These are phyloP conservation scores for Drosophila macrospina DNA, from an alignment of 2,888 invertebrate genomes.

Conservation along the genomic window DNA sequence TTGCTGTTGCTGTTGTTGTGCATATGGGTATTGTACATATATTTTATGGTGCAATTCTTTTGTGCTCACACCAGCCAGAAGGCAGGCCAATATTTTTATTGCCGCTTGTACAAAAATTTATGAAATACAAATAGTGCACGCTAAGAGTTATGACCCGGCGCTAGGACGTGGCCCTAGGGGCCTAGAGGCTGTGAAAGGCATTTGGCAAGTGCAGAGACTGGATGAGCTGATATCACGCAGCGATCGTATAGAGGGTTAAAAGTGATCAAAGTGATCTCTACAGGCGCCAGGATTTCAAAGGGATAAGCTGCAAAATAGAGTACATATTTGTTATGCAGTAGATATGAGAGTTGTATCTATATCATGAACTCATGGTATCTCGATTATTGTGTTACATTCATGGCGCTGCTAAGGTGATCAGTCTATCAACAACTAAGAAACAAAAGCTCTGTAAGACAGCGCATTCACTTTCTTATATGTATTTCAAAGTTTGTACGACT, in stretches of 20 bases:
- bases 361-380: neutral
- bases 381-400: neutral
- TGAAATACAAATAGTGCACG: conserved; percentile 73
- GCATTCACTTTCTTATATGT: neutral
- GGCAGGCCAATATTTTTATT: conserved; percentile 82
- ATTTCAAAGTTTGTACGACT: neutral
- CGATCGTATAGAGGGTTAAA: conserved; percentile 52
- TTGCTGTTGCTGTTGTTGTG: conserved; percentile 17
- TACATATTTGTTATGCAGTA: conserved; percentile 7
- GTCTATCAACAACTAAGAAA: neutral
- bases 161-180: conserved; percentile 62
- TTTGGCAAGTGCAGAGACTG: conserved; percentile 54
- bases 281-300: conserved; percentile 61
- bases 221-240: conserved; percentile 45
- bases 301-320: conserved; percentile 60
- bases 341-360: neutral
- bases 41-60: conserved; percentile 81
- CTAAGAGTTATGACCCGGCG: conserved; percentile 80
- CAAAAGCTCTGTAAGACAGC: too few relatives aligned
- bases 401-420: neutral
- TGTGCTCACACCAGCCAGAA: conserved; percentile 65
- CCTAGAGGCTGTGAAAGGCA: conserved; percentile 74
- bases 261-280: conserved; percentile 14
- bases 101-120: conserved; percentile 64
- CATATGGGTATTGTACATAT: conserved; percentile 31